A percentile compares a stretch with the other conserved stretches of the same genome.
Conservation (phyloP, 64 coral and sea anemone genomes). For the Cladopsammia gracilis region DNA sequence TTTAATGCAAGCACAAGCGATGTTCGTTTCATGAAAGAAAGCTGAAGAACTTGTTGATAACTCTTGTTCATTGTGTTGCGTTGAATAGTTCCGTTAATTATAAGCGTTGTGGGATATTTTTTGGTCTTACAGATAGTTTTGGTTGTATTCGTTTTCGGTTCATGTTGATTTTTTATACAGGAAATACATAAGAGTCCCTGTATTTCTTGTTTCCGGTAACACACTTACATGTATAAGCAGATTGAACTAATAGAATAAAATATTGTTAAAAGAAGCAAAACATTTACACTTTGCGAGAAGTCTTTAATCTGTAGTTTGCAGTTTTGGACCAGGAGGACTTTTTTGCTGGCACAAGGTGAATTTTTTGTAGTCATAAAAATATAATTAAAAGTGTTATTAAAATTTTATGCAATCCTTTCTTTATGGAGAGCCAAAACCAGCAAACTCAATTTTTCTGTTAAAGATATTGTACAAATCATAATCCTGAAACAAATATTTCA, state of each 20-base stretch:
- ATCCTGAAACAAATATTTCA: too few species aligned
- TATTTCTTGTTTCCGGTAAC: conserved; percentile 41
- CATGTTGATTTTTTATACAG: conserved; percentile 7
- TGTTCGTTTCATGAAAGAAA: neutral
- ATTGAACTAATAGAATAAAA: neutral
- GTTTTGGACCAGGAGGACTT: neutral
- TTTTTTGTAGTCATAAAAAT: too few species aligned
- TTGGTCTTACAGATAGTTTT: neutral
- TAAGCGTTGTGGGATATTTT: neutral
- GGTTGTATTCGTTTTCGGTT: neutral
- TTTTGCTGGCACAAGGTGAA: too few species aligned
- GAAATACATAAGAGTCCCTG: neutral
- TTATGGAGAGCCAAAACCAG: too few species aligned
- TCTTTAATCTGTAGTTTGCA: neutral
- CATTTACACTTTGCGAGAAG: too few species aligned
- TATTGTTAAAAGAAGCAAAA: too few species aligned
- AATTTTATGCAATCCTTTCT: too few species aligned
- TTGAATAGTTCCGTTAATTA: neutral
- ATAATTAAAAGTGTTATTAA: too few species aligned
- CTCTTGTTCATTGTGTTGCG: too few species aligned
- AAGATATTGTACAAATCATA: too few species aligned
- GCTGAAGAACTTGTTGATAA: neutral
- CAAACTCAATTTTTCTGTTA: too few species aligned
- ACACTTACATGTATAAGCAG: neutral
- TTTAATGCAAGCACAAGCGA: neutral